Conservation (phyloP, 2,888 invertebrate species). For the Diplazon laetatorius region DNA sequence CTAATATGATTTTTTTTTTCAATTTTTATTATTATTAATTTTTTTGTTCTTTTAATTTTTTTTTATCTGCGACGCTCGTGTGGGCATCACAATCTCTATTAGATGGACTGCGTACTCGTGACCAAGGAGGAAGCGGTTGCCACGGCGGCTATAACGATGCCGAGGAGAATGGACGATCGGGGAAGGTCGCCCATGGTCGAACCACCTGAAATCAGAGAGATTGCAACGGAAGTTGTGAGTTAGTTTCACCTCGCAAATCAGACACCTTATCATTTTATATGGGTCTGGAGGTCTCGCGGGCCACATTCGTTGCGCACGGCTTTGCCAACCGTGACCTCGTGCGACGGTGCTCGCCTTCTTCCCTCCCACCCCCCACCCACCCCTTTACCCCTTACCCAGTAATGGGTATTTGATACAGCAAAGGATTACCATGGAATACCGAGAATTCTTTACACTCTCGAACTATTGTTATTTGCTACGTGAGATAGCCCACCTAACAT, state of each 20-base stretch:
- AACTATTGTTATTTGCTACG: slow-evolving; percentile 8
- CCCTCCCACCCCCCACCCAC: no score
- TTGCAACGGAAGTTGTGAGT: slow-evolving; percentile 16
- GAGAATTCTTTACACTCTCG: neutral
- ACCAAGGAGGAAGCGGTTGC: slow-evolving; percentile 49
- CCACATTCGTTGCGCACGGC: slow-evolving; percentile 37
- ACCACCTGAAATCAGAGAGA: slow-evolving; percentile 63
- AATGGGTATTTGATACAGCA: slow-evolving; percentile 43
- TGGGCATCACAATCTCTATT: slow-evolving; percentile 40
- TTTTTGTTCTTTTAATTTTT: slow-evolving; percentile 15
- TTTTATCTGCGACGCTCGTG: slow-evolving; percentile 8
- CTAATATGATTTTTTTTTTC: slow-evolving; percentile 57
- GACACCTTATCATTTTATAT: slow-evolving; percentile 60
- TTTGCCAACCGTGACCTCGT: slow-evolving; percentile 9
- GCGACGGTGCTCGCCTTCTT: no score
- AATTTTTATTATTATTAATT: neutral
- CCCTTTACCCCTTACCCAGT: slow-evolving; percentile 18
- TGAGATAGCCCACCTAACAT: neutral
- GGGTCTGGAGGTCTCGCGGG: slow-evolving; percentile 49
- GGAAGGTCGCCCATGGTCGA: slow-evolving; percentile 41
- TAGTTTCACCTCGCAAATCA: slow-evolving; percentile 45
- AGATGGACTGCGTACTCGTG: slow-evolving; percentile 50
- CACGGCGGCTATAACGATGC: slow-evolving; percentile 43
- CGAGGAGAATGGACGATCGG: slow-evolving; percentile 59
- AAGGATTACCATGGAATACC: slow-evolving; percentile 26